phyloP scores from a whole-genome alignment of 2,113 vertebrate genomes.

The Orthonyx spaldingii region DNA sequence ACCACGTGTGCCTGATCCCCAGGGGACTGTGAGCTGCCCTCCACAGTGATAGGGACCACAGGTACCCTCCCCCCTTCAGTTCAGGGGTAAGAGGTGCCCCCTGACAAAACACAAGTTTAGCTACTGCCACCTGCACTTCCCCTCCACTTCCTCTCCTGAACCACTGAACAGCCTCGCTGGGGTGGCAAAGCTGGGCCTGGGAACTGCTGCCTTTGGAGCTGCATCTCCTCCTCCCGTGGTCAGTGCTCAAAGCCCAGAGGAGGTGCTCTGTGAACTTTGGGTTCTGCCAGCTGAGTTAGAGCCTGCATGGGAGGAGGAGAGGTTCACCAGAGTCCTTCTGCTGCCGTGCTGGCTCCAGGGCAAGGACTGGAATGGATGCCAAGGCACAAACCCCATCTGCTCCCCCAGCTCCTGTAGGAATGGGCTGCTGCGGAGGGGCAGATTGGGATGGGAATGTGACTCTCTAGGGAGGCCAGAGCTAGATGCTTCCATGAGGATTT shows the following conservation, averaged over 20 bases:
- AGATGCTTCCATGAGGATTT: neutral
- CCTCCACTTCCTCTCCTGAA: neutral
- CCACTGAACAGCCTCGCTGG: neutral
- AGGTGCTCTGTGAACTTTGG: neutral
- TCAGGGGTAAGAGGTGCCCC: neutral
- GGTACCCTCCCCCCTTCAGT: neutral
- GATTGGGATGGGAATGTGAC: neutral
- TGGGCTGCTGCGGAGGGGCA: neutral
- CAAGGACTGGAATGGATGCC: neutral
- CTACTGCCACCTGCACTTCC: slow-evolving; percentile 15
- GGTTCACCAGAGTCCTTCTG: neutral
- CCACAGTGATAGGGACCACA: neutral
- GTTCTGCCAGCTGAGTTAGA: neutral
- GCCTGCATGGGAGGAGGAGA: slow-evolving; percentile 2
- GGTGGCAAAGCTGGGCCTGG: neutral
- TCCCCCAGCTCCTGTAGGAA: neutral
- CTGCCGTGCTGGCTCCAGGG: neutral
- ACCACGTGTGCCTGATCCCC: slow-evolving; percentile 62
- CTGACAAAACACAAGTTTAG: neutral
- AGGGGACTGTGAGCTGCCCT: slow-evolving; percentile 35
- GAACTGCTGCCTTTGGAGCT: neutral
- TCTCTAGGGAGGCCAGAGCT: neutral
- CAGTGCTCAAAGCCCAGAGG: neutral
- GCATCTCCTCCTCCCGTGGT: neutral
- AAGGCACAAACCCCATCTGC: neutral